Base-by-base conservation (phyloP, 2,113 vertebrate species). In the Gymnorhina tibicen region DNA sequence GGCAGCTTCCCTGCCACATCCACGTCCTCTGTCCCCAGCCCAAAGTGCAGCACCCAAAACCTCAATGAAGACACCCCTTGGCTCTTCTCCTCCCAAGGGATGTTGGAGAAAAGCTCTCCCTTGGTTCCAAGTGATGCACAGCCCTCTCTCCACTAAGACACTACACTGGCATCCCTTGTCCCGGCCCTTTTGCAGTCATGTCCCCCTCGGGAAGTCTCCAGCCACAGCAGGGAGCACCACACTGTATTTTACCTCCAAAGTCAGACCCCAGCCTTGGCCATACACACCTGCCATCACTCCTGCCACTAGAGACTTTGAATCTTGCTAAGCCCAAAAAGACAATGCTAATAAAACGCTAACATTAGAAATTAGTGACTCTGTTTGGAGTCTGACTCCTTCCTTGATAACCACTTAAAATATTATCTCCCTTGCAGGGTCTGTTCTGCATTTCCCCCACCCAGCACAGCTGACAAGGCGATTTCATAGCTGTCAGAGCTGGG, bases 121-220 rank as follows among this genome's bases (percentile, higher is more conserved):
- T 77, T 32, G 24, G 27, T 37, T 44, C 55, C 24, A 60, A 53
- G 49, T 1, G 27, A 64, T 16, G 22, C 58, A 64, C 24, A 28
- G 17, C 9, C 32, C 37, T 50, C 23, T 46, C 33, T 63, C 42
- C 33, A 13, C 67, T n/a, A 3, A 33, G 44, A 30, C 1, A 1
- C 44, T 12, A 1, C 20, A 15, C 39, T 35, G 50, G 26, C 50
- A 62, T 27, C 22, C 60, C 17, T n/a, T 37, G 19, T 8, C 21
- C 53, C 33, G 27, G 7, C 11, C 62, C 10, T 39, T 76, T 44
- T 22, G 17, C 2, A 0, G 27, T 6, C 2, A 0, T 5, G n/a
- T 28, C 7, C 42, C 27, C 5, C 44, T 13, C 1, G 1, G 58
- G n/a, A 74, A 49, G 6, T 23, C 49, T 80, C 44, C 72, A 76